Percentiles rank a stretch among this genome's conserved stretches.
Conservation (phyloP, 2,113 vertebrate genomes). For the Tenrec ecaudatus region DNA sequence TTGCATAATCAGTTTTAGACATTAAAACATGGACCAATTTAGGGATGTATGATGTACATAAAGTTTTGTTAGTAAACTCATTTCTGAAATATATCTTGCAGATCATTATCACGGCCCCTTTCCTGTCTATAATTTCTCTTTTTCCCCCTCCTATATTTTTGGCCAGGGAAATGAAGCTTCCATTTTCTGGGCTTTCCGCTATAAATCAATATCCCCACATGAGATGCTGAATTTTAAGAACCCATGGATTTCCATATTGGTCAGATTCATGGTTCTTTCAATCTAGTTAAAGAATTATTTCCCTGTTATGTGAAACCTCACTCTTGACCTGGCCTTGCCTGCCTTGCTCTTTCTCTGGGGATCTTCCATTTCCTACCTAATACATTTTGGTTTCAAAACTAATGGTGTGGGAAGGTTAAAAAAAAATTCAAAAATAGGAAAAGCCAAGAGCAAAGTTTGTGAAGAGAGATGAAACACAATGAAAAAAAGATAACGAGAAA, state of each 20-base stretch:
- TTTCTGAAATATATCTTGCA: not conserved
- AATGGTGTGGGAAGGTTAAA: not conserved
- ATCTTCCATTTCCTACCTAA: not conserved
- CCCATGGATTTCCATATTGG: constrained; percentile 59
- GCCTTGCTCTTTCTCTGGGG: not conserved
- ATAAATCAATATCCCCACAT: constrained; percentile 63
- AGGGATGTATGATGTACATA: not conserved
- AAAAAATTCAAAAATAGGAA: not conserved
- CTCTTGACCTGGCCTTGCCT: not conserved
- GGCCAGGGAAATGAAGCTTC: constrained; percentile 53
- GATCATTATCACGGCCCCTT: not conserved
- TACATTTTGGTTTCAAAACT: not conserved
- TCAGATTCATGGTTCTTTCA: constrained; percentile 39
- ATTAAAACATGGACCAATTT: not conserved
- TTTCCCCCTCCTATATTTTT: constrained; percentile 32
- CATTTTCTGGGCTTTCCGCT: constrained; percentile 34
- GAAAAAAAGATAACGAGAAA: not conserved
- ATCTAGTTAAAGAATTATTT: constrained; percentile 49
- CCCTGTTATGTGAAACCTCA: constrained; percentile 7
- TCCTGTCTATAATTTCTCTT: not conserved
- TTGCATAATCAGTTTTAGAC: constrained; percentile 25
- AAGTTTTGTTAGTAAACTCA: constrained; percentile 12
- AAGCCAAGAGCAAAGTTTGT: not conserved
- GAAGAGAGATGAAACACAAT: not conserved
- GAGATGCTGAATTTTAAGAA: constrained; percentile 63